These are phyloP conservation scores for Zaprionus kolodkinae DNA, from an alignment of 1,140 invertebrate species.

Conservation along the genomic window DNA sequence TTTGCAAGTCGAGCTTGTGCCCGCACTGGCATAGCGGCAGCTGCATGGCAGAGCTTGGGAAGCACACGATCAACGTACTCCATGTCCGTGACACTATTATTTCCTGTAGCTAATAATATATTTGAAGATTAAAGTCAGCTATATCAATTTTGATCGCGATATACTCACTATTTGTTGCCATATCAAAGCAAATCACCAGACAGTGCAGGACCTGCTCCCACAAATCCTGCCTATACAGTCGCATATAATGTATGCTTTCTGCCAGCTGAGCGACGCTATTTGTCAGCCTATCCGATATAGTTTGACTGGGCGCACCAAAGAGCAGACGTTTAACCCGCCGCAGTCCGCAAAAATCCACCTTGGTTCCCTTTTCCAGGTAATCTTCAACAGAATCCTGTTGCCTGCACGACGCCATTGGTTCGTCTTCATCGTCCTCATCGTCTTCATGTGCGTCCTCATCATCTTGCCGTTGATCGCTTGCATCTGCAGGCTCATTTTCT, in stretches of 20 bases:
- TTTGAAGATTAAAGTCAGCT: not conserved
- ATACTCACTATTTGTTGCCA: constrained; percentile 90
- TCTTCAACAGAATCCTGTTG: constrained; percentile 5
- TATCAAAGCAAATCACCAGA: constrained; percentile 94
- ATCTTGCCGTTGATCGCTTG: not conserved
- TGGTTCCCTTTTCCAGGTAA: constrained; percentile 79
- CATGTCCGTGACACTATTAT: constrained; percentile 85
- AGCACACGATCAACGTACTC: constrained; percentile 93
- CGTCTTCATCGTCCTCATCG: constrained; percentile 50
- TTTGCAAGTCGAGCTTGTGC: constrained; percentile 92
- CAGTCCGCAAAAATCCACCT: constrained; percentile 87
- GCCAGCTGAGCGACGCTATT: constrained; percentile 90
- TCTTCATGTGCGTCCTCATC: not conserved
- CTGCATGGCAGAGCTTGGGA: constrained; percentile 92
- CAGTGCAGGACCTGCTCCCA: constrained; percentile 88
- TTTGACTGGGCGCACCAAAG: constrained; percentile 73
- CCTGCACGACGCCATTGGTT: constrained; percentile 56
- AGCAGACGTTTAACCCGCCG: constrained; percentile 88
- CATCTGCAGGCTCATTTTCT: not conserved
- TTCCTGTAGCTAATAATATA: constrained; percentile 47
- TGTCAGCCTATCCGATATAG: constrained; percentile 90
- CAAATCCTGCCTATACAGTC: constrained; percentile 38
- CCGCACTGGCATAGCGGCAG: constrained; percentile 88
- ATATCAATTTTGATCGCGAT: not conserved
- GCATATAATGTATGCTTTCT: constrained; percentile 84